phyloP scores from a whole-genome alignment of 2,797 vertebrate species.

The Danio jaintianensis region DNA sequence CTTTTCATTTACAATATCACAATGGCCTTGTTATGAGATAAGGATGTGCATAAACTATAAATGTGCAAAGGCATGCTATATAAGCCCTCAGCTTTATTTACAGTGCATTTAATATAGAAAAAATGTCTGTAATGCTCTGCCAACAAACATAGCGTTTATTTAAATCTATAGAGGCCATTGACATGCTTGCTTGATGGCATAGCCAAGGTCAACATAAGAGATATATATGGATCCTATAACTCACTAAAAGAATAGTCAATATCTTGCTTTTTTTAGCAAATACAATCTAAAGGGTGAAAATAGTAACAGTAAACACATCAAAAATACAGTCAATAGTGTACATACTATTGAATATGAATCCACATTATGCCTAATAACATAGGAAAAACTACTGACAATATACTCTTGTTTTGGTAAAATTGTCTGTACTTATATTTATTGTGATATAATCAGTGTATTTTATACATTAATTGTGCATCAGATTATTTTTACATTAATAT shows the following conservation, averaged over 20 bases:
- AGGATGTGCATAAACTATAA: slow-evolving; percentile 19
- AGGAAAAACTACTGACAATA: neutral
- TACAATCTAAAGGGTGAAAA: neutral
- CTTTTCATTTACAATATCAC: slow-evolving; percentile 54
- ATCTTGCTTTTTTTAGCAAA: neutral
- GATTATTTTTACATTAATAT: neutral
- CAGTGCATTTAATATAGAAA: neutral
- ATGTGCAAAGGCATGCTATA: slow-evolving; percentile 14
- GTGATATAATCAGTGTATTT: neutral
- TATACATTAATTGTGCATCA: neutral
- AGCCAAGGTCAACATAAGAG: slow-evolving; percentile 11
- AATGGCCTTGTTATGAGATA: slow-evolving; percentile 43
- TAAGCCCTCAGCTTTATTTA: neutral
- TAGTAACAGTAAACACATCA: neutral
- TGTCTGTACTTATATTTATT: neutral
- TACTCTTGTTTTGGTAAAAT: neutral
- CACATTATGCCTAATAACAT: neutral
- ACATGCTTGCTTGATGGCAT: neutral
- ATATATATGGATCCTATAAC: neutral
- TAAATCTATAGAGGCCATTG: neutral
- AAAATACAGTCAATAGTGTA: neutral
- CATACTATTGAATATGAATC: neutral
- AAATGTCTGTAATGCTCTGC: neutral
- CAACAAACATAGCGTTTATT: neutral
- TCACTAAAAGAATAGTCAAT: neutral